Base-by-base conservation (phyloP, 1,140 invertebrate genomes). In the Meloidogyne hapla region DNA sequence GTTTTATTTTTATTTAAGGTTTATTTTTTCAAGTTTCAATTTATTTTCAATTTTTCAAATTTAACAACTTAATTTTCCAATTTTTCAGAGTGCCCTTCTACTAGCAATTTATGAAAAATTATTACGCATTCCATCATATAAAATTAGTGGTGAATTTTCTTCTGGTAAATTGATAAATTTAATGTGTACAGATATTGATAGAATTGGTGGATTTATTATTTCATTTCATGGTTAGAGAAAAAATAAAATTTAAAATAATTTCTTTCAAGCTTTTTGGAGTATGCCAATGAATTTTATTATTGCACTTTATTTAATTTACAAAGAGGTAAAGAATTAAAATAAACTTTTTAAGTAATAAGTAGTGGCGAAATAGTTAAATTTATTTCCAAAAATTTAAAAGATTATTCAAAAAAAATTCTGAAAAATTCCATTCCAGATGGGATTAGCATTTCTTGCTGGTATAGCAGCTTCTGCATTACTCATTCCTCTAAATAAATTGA, bases 151-250 rank as follows among this genome's bases (percentile, higher is more conserved):
- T 23, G 64, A 71, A 25, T 83, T 87, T 56, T 84, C 78, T 5
- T 76, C 83, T 33, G 84, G 84, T 42, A 75, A 86, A 69, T 74
- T 98, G 33, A 91, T 96, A 0, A 99, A 98, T 89, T 94, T 95
- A 81, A 96, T 98, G 92, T 96, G 94, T 40, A 95, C 94, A 1
- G 96, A 99, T 88, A 92, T 92, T 0, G 94, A 96, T 84, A 90
- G 95, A 81, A 94, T 99, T 79, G 92, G 96, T 0, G 98, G 97
- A 88, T 93, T 95, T 56, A 95, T 94, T 89, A 92, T 93, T 0
- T 96, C 93, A 88, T 96, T 99, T 88, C 96, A 98, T 89, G 91
- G 93, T 69, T 21, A 1, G 2, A 1, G 2, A 23, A 26, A 18
- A 6, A 15, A 13, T 13, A 28, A 75, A 21, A 73, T 38, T 72